Conservation (phyloP, 1,140 invertebrate genomes). For the Parapsyche elsis region DNA sequence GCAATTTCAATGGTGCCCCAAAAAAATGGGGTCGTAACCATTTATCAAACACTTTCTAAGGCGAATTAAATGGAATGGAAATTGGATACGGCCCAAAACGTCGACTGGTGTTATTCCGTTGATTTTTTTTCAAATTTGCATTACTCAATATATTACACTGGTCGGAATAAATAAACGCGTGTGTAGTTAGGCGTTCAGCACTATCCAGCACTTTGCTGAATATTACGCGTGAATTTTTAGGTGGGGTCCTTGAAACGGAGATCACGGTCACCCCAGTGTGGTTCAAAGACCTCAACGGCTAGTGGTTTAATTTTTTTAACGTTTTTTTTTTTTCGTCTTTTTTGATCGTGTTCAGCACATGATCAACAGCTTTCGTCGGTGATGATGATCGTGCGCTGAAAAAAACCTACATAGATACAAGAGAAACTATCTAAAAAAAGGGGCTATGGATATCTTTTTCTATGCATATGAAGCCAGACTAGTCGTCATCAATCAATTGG, state of each 20-base stretch:
- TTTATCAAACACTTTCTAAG: constrained; percentile 34
- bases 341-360: constrained; percentile 1
- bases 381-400: background rate
- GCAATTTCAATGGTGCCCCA: background rate
- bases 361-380: constrained; percentile 3
- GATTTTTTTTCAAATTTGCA: no score
- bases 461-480: constrained; percentile 5
- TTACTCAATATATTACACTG: no score
- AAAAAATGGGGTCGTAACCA: background rate
- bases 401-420: background rate
- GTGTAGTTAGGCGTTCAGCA: no score
- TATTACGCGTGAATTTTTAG: no score
- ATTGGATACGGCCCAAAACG: no score
- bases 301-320: background rate
- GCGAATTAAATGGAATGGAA: background rate
- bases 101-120: no score
- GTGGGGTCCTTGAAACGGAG: background rate
- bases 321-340: constrained; percentile 3
- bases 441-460: background rate
- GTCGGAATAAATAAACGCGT: no score
- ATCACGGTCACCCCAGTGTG: constrained; percentile 3
- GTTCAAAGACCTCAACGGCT: constrained; percentile 24
- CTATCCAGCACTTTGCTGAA: no score
- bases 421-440: background rate
- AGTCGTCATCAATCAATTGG: background rate